A percentile compares a stretch with the other conserved stretches of the same genome.
These are phyloP conservation scores for Drosophila merina DNA, from an alignment of 2,888 invertebrate species.

Conservation along the genomic window DNA sequence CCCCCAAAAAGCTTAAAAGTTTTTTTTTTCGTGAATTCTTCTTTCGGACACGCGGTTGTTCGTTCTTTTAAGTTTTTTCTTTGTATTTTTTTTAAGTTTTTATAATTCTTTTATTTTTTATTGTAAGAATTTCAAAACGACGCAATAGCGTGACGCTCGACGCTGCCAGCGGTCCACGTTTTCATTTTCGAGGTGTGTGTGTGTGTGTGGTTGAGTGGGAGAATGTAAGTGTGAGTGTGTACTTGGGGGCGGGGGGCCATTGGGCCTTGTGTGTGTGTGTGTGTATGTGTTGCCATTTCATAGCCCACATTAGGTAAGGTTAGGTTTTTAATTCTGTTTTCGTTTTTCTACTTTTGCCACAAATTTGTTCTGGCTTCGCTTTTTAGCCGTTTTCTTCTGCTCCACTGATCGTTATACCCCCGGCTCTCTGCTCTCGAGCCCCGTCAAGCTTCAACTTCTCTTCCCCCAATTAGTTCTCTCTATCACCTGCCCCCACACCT, in stretches of 20 bases:
- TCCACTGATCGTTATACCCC: slow-evolving; percentile 16
- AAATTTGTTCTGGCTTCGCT: slow-evolving; percentile 39
- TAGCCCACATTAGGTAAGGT: slow-evolving; percentile 80
- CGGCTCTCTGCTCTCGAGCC: slow-evolving; percentile 5
- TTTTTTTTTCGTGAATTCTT: slow-evolving; percentile 13
- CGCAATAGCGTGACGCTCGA: slow-evolving; percentile 59
- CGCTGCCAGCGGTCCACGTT: slow-evolving; percentile 60
- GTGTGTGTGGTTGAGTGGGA: slow-evolving; percentile 9
- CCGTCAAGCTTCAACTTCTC: slow-evolving; percentile 14
- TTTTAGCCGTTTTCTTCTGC: slow-evolving; percentile 37
- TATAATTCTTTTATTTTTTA: slow-evolving; percentile 31
- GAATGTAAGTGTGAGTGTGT: slow-evolving; percentile 8
- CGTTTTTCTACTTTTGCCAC: slow-evolving; percentile 62
- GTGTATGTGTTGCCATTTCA: slow-evolving; percentile 52
- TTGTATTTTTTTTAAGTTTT: slow-evolving; percentile 8
- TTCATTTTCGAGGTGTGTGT: slow-evolving; percentile 43
- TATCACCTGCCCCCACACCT: slow-evolving; percentile 12
- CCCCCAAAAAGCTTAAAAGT: slow-evolving; percentile 19
- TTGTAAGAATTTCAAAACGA: slow-evolving; percentile 57
- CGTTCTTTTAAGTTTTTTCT: slow-evolving; percentile 29
- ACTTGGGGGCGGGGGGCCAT: slow-evolving; percentile 12
- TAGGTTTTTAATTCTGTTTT: slow-evolving; percentile 76
- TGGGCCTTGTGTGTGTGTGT: slow-evolving; percentile 16
- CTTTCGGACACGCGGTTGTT: slow-evolving; percentile 3
- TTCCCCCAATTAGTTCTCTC: background rate